Base-by-base conservation (phyloP, 2,113 vertebrate species). In the Notarius quadriscutis region DNA sequence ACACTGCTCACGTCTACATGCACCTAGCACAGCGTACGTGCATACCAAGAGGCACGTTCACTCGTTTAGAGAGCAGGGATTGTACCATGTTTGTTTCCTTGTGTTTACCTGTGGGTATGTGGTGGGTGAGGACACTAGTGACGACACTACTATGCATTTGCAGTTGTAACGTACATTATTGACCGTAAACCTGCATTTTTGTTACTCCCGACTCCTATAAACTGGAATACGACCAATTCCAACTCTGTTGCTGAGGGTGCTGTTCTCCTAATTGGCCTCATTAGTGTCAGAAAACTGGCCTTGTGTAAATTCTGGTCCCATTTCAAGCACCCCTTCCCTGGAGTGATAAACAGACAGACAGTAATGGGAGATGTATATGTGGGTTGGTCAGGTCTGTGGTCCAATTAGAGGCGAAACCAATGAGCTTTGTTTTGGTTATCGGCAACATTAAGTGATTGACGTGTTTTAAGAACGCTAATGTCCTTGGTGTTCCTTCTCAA, bases 211-310 rank as follows among this genome's bases (percentile, higher is more conserved):
- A 84, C 84, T 91, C 87, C 62, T 83, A 17, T 50, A 92, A 86
- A 48, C 53, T 89, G 77, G 79, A 89, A 89, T 87, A 55, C 90
- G 89, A 91, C 92, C 94, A 93, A 92, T 93, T 91, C 90, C 87
- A 91, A 87, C 91, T 90, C 93, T 94, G 94, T 95, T 95, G 93
- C 93, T 93, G 94, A 93, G 93, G 92, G 91, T 90, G 83, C 90
- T 88, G 50, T 91, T 90, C 83, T 27, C 87, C 88, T 92, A 93
- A 94, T 95, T 92, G 93, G 91, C 89, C 92, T 94, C 91, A 92
- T 93, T 94, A 93, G 92, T 93, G 91, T 94, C 93, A 92, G 90
- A 92, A 93, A 41, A 92, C 90, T 88, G 86, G 77, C 91, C 88
- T 88, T 90, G 93, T 92, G 92, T 92, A 93, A 91, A 92, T 93